phyloP scores from a whole-genome alignment of 2,888 invertebrate genomes.

The Athalia circularis region DNA sequence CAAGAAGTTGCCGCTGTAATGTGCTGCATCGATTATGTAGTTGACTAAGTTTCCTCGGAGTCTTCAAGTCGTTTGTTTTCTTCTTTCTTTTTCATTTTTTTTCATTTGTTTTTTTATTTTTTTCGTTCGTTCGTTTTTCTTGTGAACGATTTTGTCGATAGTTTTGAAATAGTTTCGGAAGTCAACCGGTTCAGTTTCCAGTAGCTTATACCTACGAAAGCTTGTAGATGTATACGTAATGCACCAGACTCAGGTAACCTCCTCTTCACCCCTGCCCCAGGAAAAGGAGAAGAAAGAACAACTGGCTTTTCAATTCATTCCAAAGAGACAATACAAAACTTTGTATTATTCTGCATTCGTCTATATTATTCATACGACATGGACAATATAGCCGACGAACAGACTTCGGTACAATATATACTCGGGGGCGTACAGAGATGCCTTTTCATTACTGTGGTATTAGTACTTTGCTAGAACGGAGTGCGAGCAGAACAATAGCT shows the following conservation, averaged over 20 bases:
- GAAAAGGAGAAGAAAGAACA: slow-evolving; percentile 25
- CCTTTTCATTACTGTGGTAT: slow-evolving; percentile 50
- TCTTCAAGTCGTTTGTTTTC: too few species aligned
- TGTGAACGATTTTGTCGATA: slow-evolving; percentile 6
- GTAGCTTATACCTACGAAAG: too few species aligned
- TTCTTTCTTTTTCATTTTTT: not conserved
- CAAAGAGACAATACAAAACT: slow-evolving; percentile 23
- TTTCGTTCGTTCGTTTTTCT: not conserved
- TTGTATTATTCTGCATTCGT: slow-evolving; percentile 22
- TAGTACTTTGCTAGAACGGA: slow-evolving; percentile 53
- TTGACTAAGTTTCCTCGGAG: too few species aligned
- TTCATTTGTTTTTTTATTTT: not conserved
- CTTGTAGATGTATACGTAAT: too few species aligned
- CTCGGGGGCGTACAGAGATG: not conserved
- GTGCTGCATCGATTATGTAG: not conserved
- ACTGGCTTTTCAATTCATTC: slow-evolving; percentile 37
- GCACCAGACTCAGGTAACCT: too few species aligned
- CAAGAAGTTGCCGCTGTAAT: too few species aligned
- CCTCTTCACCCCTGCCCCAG: too few species aligned
- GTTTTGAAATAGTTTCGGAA: not conserved
- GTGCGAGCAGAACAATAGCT: slow-evolving; percentile 49
- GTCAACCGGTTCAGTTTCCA: not conserved
- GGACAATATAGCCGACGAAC: slow-evolving; percentile 1
- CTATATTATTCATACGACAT: slow-evolving; percentile 26
- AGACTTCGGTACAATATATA: slow-evolving; percentile 12